A percentile compares a stretch with the other conserved stretches of the same genome.
phyloP scores from a whole-genome alignment of 2,797 vertebrate species.

The Pempheris klunzingeri region DNA sequence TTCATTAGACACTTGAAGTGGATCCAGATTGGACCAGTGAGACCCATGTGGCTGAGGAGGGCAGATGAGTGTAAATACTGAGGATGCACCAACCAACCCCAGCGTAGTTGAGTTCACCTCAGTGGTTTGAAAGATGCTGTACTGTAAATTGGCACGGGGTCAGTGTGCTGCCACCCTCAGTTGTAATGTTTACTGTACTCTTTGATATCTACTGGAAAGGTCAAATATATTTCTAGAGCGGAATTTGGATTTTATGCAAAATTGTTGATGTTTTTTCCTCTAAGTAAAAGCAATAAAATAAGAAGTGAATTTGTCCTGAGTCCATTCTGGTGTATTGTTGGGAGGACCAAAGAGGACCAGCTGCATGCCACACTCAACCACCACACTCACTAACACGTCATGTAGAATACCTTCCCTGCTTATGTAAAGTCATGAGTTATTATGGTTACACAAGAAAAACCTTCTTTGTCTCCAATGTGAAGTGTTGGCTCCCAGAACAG shows the following conservation, averaged over 20 bases:
- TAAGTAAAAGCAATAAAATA: constrained; percentile 96
- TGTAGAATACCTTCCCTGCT: too few relatives aligned
- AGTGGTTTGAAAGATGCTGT: constrained; percentile 83
- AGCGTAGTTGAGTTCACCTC: constrained; percentile 24
- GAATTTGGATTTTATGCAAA: constrained; percentile 95
- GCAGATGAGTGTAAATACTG: constrained; percentile 9
- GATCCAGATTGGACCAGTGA: constrained; percentile 23
- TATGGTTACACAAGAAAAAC: too few relatives aligned
- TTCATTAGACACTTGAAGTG: constrained; percentile 24
- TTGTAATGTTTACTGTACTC: constrained; percentile 93
- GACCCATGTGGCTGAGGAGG: constrained; percentile 7
- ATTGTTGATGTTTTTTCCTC: constrained; percentile 85
- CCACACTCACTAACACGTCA: too few relatives aligned
- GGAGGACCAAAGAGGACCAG: not conserved
- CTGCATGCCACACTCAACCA: too few relatives aligned
- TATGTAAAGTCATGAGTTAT: too few relatives aligned
- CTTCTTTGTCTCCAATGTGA: too few relatives aligned
- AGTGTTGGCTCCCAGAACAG: too few relatives aligned
- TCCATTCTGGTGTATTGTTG: not conserved
- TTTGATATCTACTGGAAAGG: constrained; percentile 96
- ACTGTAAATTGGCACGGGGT: constrained; percentile 87
- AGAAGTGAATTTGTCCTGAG: not conserved
- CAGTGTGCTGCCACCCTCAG: constrained; percentile 86
- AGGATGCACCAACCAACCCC: constrained; percentile 35
- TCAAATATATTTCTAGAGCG: constrained; percentile 95